These are phyloP conservation scores for Steatornis caripensis DNA, from an alignment of 2,113 vertebrate genomes.

Conservation along the genomic window DNA sequence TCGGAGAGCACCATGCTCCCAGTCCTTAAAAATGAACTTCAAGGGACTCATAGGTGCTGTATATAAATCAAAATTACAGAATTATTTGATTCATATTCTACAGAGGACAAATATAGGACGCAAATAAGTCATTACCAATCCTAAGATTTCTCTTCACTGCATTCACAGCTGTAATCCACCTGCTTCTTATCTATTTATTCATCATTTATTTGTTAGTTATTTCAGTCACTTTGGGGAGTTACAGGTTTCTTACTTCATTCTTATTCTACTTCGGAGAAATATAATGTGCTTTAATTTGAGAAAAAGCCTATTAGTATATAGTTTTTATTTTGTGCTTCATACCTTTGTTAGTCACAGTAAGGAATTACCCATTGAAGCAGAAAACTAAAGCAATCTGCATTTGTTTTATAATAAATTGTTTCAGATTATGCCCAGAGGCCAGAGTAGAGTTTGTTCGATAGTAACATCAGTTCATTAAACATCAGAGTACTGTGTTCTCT, in stretches of 20 bases:
- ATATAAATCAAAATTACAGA: background rate
- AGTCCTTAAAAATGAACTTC: conserved; percentile 10
- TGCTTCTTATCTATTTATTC: conserved; percentile 13
- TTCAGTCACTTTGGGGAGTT: conserved; percentile 23
- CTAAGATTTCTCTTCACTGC: conserved; percentile 9
- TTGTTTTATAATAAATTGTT: conserved; percentile 45
- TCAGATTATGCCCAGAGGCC: conserved; percentile 44
- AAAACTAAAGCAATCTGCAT: conserved; percentile 45
- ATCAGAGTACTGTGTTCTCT: conserved; percentile 12
- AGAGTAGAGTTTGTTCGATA: conserved; percentile 46
- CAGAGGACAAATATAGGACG: background rate
- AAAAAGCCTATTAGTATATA: conserved; percentile 21
- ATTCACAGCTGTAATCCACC: conserved; percentile 24
- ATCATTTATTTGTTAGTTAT: conserved; percentile 60
- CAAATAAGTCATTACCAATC: conserved; percentile 32
- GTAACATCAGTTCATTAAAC: conserved; percentile 56
- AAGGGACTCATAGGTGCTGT: background rate
- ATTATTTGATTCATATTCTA: conserved; percentile 22
- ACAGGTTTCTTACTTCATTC: conserved; percentile 17
- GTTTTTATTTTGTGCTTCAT: background rate
- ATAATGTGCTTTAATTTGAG: conserved; percentile 30
- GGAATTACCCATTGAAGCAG: conserved; percentile 24
- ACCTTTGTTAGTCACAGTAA: conserved; percentile 45
- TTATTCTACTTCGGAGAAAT: conserved; percentile 40
- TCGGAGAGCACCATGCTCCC: background rate